Percentiles rank a stretch among this genome's conserved stretches.
Conservation (phyloP, 1,140 invertebrate species). For the Brachionus manjavacas region DNA sequence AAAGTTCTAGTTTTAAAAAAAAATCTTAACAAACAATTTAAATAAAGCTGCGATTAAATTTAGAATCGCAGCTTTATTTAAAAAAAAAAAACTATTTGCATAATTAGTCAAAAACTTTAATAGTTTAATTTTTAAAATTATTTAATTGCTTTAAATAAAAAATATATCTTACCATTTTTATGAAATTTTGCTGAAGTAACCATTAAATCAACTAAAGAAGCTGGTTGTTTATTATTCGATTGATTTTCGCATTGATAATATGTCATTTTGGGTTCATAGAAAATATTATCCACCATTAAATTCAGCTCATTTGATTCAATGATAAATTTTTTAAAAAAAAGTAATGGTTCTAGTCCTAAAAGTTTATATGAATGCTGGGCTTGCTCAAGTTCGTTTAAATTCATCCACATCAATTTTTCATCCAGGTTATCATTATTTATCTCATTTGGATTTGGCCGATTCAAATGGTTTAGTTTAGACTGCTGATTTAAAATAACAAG, state of each 20-base stretch:
- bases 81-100: no score
- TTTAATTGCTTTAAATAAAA: not conserved
- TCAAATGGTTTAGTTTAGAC: slow-evolving; percentile 21
- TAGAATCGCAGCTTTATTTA: not conserved
- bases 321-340: slow-evolving; percentile 7
- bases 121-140: no score
- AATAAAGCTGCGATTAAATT: no score
- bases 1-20: not conserved
- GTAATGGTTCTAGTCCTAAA: not conserved
- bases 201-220: slow-evolving; percentile 49
- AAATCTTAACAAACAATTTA: no score
- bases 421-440: slow-evolving; percentile 12
- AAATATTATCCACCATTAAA: slow-evolving; percentile 46
- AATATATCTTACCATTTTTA: slow-evolving; percentile 42
- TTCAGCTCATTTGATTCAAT: slow-evolving; percentile 36
- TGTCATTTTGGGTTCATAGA: slow-evolving; percentile 44
- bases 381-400: not conserved
- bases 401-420: not conserved
- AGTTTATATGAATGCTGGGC: not conserved
- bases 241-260: slow-evolving; percentile 34
- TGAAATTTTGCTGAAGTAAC: slow-evolving; percentile 52
- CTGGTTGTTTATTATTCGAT: not conserved
- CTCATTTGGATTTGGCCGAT: not conserved
- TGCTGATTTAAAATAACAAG: not conserved
- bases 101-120: not conserved